Conservation (phyloP, 1,140 invertebrate genomes). For the Drosophila oshimai region DNA sequence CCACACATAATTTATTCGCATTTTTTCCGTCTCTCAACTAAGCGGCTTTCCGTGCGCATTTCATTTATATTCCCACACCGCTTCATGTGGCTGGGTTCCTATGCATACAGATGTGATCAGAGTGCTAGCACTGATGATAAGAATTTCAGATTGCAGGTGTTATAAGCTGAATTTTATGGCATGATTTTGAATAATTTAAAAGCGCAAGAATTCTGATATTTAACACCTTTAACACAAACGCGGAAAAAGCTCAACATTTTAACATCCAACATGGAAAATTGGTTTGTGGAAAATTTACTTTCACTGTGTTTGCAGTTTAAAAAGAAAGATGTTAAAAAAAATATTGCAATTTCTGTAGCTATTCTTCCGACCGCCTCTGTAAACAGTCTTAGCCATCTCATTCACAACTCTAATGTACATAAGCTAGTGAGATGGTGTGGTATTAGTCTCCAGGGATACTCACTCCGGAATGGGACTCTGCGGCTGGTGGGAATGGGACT, state of each 20-base stretch:
- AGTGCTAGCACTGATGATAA: neutral
- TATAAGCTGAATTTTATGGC: too few relatives aligned
- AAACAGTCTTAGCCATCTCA: neutral
- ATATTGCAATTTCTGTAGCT: neutral
- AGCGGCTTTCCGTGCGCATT: constrained; percentile 40
- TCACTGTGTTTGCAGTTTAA: neutral
- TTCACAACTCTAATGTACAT: neutral
- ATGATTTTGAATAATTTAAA: too few relatives aligned
- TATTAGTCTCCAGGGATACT: constrained; percentile 16
- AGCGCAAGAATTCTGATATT: too few relatives aligned
- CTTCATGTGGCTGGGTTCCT: neutral
- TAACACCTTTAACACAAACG: too few relatives aligned
- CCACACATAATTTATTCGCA: constrained; percentile 50
- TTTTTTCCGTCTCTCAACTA: constrained; percentile 38
- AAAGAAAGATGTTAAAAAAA: neutral
- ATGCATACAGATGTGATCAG: neutral
- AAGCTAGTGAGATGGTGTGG: neutral
- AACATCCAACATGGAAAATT: too few relatives aligned
- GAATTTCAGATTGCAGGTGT: neutral
- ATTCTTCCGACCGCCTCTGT: neutral
- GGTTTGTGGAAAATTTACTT: too few relatives aligned
- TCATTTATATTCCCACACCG: constrained; percentile 26
- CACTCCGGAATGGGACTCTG: constrained; percentile 4
- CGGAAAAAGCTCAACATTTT: too few relatives aligned
- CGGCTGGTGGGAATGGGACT: neutral